Conservation (phyloP, 2,888 invertebrate species). For the Plusia festucae region DNA sequence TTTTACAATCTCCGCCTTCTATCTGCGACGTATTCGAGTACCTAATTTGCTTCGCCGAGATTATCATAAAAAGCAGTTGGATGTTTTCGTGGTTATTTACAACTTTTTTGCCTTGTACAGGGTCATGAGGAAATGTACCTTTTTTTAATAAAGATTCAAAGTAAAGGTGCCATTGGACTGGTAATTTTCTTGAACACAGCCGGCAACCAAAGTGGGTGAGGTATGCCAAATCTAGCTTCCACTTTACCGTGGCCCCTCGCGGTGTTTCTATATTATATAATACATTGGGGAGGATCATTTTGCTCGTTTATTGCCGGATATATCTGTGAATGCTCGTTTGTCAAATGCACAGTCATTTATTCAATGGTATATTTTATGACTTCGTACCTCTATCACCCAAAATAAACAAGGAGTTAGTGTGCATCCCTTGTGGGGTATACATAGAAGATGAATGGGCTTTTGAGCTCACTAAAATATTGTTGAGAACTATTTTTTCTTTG, state of each 20-base stretch:
- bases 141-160: constrained; percentile 16
- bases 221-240: constrained; percentile 76
- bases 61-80: constrained; percentile 12
- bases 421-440: constrained; percentile 51
- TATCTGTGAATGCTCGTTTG: constrained; percentile 87
- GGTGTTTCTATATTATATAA: constrained; percentile 85
- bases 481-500: constrained; percentile 47
- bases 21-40: constrained; percentile 51
- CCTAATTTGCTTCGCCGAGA: constrained; percentile 26
- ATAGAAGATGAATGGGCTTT: constrained; percentile 58
- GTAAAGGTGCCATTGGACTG: constrained; percentile 8
- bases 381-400: constrained; percentile 60
- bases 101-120: constrained; percentile 14
- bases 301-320: constrained; percentile 85
- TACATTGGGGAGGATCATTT: constrained; percentile 87
- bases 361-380: constrained; percentile 77
- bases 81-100: constrained; percentile 15
- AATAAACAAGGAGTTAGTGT: constrained; percentile 65
- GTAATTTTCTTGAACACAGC: constrained; percentile 55
- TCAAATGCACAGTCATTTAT: constrained; percentile 88
- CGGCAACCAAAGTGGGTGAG: constrained; percentile 65
- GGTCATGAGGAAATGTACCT: constrained; percentile 12
- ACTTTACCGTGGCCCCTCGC: constrained; percentile 80
- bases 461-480: constrained; percentile 56
- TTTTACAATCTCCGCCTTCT: constrained; percentile 66